phyloP scores from a whole-genome alignment of 2,797 vertebrate species.

The Mallotus villosus region DNA sequence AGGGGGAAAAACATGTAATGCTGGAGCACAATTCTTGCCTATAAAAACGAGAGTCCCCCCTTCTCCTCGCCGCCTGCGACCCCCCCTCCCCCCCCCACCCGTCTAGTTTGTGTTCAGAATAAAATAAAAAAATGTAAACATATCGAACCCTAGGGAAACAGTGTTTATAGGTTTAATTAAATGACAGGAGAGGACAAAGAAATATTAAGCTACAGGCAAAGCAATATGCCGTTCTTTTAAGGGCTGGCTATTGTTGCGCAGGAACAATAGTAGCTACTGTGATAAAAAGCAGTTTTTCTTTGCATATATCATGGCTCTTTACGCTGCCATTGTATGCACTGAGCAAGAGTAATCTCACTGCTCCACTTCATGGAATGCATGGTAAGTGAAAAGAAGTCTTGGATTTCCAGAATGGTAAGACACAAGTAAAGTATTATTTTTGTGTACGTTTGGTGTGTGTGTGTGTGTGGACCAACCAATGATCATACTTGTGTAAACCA shows the following conservation, averaged over 20 bases:
- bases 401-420: neutral
- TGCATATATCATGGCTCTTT: conserved; percentile 18
- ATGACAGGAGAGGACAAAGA: conserved; percentile 49
- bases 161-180: conserved; percentile 71
- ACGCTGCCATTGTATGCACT: conserved; percentile 30
- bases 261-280: conserved; percentile 48
- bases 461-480: neutral
- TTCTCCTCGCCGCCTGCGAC: neutral
- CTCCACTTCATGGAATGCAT: conserved; percentile 11
- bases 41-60: conserved; percentile 17
- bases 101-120: neutral
- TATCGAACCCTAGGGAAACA: conserved; percentile 36
- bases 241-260: conserved; percentile 46
- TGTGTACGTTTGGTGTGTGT: neutral
- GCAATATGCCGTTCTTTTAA: conserved; percentile 33
- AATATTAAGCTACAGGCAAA: conserved; percentile 37
- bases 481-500: neutral
- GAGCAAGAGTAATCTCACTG: conserved; percentile 33
- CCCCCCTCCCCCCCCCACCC: neutral
- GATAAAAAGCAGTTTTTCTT: conserved; percentile 39
- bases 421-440: no score
- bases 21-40: conserved; percentile 48
- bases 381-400: neutral
- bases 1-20: conserved; percentile 58
- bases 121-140: conserved; percentile 36